These are phyloP conservation scores for Calephelis perditalis DNA, from an alignment of 2,888 invertebrate species.

Conservation along the genomic window DNA sequence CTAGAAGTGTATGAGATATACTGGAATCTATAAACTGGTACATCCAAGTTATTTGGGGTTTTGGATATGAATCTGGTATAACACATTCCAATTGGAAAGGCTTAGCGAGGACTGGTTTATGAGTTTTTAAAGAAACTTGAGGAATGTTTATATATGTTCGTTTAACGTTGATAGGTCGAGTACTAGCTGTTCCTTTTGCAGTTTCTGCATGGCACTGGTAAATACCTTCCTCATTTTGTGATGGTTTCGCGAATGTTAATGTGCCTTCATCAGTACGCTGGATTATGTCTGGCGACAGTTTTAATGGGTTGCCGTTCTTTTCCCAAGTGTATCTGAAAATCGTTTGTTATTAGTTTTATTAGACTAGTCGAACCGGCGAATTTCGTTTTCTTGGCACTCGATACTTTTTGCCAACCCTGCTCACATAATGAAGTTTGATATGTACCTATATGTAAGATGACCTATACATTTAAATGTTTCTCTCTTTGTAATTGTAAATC, in stretches of 20 bases:
- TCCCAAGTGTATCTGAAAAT: slow-evolving; percentile 49
- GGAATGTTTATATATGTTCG: slow-evolving; percentile 41
- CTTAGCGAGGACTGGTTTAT: slow-evolving; percentile 49
- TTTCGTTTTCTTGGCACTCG: too few species aligned
- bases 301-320: slow-evolving; percentile 40
- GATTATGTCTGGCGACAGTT: slow-evolving; percentile 29
- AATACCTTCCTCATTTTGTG: slow-evolving; percentile 43
- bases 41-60: slow-evolving; percentile 52
- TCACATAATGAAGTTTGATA: too few species aligned
- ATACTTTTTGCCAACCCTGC: too few species aligned
- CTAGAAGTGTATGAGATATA: slow-evolving; percentile 36
- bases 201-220: slow-evolving; percentile 54
- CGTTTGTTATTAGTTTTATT: not conserved
- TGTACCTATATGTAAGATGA: too few species aligned
- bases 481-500: too few species aligned
- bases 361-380: too few species aligned
- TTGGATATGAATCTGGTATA: slow-evolving; percentile 50
- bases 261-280: slow-evolving; percentile 45
- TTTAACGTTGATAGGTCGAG: slow-evolving; percentile 42
- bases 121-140: slow-evolving; percentile 35
- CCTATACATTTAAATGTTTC: too few species aligned
- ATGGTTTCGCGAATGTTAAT: slow-evolving; percentile 46
- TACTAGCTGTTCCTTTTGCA: slow-evolving; percentile 45
- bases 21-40: slow-evolving; percentile 40
- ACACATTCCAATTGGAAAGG: slow-evolving; percentile 51